These are phyloP conservation scores for Centrocercus urophasianus DNA, from an alignment of 2,113 vertebrate genomes.

Conservation along the genomic window DNA sequence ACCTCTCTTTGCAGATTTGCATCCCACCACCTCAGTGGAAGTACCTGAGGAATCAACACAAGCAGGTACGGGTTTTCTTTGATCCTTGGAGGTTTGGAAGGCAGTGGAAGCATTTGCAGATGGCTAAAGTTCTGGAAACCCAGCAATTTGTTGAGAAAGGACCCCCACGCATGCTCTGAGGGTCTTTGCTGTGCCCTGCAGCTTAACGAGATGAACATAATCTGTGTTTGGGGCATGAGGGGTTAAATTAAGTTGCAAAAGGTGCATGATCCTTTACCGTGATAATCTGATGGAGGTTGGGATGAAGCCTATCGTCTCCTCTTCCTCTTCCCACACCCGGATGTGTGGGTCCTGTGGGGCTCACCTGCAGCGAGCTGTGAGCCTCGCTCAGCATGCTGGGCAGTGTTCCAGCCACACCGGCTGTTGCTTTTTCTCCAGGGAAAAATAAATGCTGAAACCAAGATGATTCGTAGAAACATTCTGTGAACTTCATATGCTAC, in stretches of 20 bases:
- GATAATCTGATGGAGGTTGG: background rate
- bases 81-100: background rate
- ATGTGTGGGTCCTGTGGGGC: background rate
- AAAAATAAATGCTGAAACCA: background rate
- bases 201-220: background rate
- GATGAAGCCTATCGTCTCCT: too few relatives aligned
- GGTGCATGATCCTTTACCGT: rapidly evolving
- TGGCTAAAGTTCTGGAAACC: background rate
- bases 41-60: background rate
- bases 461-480: background rate
- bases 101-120: background rate
- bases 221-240: background rate
- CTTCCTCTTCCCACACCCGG: background rate
- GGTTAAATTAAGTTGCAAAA: background rate
- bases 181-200: background rate
- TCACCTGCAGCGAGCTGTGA: background rate
- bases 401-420: rapidly evolving
- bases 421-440: background rate
- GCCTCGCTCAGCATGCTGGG: background rate
- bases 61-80: background rate
- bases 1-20: background rate
- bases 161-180: background rate
- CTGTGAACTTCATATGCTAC: background rate
- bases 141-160: background rate
- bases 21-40: background rate